phyloP scores from a whole-genome alignment of 2,888 invertebrate species.

The Catocala nupta region DNA sequence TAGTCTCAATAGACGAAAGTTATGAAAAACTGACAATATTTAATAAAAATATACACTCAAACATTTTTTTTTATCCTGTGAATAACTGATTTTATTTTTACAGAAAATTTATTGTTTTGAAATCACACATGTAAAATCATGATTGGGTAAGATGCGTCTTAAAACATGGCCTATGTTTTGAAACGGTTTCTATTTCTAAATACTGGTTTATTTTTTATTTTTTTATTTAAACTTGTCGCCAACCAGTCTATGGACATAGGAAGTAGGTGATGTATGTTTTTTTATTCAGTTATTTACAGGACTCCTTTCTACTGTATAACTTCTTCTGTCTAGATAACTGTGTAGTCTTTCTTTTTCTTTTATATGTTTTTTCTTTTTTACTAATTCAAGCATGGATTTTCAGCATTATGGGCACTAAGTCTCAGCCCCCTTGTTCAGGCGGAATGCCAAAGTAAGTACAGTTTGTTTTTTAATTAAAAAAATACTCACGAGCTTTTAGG shows the following conservation, averaged over 20 bases:
- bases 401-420: conserved; percentile 86
- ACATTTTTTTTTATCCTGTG: conserved; percentile 69
- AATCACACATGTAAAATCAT: neutral
- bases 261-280: conserved; percentile 20
- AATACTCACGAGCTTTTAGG: conserved; percentile 62
- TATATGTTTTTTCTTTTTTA: conserved; percentile 73
- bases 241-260: conserved; percentile 69
- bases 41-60: conserved; percentile 49
- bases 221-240: conserved; percentile 37
- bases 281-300: conserved; percentile 82
- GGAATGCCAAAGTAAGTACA: conserved; percentile 87
- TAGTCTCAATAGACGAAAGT: conserved; percentile 51
- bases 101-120: neutral
- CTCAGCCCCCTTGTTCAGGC: conserved; percentile 84
- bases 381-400: conserved; percentile 86
- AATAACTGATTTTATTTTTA: conserved; percentile 75
- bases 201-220: conserved; percentile 24
- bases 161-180: conserved; percentile 15
- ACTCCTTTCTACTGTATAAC: conserved; percentile 53
- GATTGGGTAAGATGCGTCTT: conserved; percentile 21
- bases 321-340: conserved; percentile 62
- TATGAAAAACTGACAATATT: conserved; percentile 26
- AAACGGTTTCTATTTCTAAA: conserved; percentile 21
- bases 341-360: conserved; percentile 61
- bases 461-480: conserved; percentile 47